Conservation (phyloP, 1,140 invertebrate species). For the Dolichoris vasculosae region DNA sequence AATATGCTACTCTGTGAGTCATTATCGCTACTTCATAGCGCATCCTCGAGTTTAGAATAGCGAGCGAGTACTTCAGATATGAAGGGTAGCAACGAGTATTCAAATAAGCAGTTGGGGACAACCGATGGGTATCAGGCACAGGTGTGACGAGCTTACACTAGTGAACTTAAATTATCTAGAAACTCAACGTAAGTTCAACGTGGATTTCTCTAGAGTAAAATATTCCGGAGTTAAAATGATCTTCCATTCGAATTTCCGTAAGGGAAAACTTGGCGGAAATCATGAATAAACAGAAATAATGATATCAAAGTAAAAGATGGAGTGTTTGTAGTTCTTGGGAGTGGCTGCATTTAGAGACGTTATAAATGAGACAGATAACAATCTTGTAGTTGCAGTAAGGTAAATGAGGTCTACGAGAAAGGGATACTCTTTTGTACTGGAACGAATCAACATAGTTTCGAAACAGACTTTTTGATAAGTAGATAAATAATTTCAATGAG, state of each 20-base stretch:
- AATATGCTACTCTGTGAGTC: neutral
- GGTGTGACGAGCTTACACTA: neutral
- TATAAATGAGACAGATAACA: neutral
- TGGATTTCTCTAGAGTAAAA: neutral
- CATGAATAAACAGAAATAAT: neutral
- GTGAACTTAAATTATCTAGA: neutral
- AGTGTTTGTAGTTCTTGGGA: neutral
- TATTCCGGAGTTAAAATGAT: neutral
- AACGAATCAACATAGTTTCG: slow-evolving; percentile 4
- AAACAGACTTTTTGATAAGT: neutral
- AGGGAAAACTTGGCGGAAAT: neutral
- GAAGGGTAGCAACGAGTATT: neutral
- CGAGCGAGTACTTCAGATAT: neutral
- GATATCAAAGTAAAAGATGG: neutral
- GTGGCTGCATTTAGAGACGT: neutral
- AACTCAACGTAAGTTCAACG: neutral
- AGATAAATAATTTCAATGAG: neutral
- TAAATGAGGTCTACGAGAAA: neutral
- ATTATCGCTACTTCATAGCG: neutral
- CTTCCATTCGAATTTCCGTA: neutral
- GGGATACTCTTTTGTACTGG: neutral
- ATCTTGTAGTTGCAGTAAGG: neutral
- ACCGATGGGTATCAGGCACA: neutral
- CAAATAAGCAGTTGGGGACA: neutral
- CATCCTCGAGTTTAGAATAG: neutral